Evolutionary conservation across 2,888 invertebrate genomes (phyloP), one percentile per base, ranked within the genome.

Genomic region (Therioaphis trifolii): DNA sequence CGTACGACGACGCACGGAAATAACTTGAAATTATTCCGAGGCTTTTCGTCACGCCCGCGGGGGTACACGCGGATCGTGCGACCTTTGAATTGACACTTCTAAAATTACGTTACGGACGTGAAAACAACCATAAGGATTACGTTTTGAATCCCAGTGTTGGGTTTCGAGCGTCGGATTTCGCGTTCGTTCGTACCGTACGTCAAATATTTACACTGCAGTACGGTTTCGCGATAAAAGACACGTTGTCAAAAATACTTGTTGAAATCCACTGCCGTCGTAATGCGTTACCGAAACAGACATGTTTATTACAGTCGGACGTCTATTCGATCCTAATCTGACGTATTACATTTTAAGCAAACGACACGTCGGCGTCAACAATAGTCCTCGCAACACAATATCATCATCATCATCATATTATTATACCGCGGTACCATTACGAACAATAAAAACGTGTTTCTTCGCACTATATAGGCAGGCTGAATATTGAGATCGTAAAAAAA

Each of bases 181-280:
- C 14, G 40, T 40, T 40, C 35, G n/a, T 0, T n/a, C 2, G 58
- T 12, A 4, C 4, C 2, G 24, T 69, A 27, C 27, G 24, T 71
- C 46, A 71, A 71, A 71, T 71, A 46, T 71, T 71, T 71, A 46
- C 46, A 46, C 18, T 71, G 66, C n/a, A 40, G 15, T 0, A 68
- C 66, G n/a, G 40, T 40, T 35, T 35, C 35, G 21, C 66, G 21
- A 35, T n/a, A 40, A 15, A 3, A 15, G 46, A 46, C 15, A 12
- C 46, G 46, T 46, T 46, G 12, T 58, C 58, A 58, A 58, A n/a
- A 24, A 58, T 24, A 58, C 58, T 58, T 58, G 58, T 58, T 58
- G 58, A 24, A 58, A 58, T 11, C 24, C n/a, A n/a, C n/a, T n/a
- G n/a, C n/a, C n/a, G n/a, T n/a, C n/a, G n/a, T n/a, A n/a, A n/a